A percentile compares a stretch with the other conserved stretches of the same genome.
These are phyloP conservation scores for Phrixothrix hirtus DNA, from an alignment of 2,888 invertebrate genomes.

Conservation along the genomic window DNA sequence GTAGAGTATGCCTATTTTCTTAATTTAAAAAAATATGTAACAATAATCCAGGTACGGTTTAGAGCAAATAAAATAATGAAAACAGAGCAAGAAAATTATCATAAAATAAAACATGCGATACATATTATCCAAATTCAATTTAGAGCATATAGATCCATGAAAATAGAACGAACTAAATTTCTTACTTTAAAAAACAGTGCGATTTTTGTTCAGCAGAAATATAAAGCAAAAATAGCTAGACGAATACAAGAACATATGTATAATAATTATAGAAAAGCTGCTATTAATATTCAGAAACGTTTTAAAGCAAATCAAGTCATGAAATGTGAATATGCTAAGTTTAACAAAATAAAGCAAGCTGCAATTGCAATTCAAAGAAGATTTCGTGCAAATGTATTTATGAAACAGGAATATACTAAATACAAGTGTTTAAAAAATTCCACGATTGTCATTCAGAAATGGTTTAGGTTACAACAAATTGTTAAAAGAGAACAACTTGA, in stretches of 20 bases:
- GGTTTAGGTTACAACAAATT: conserved; percentile 1
- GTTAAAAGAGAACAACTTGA: not conserved
- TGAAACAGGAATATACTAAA: not conserved
- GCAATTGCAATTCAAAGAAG: not conserved
- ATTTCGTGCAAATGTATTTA: conserved; percentile 1
- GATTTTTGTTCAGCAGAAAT: conserved; percentile 53
- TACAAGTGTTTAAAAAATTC: conserved; percentile 1
- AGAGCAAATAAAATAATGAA: conserved; percentile 25
- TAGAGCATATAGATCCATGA: conserved; percentile 52
- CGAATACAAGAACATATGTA: conserved; percentile 43
- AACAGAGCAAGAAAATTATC: conserved; percentile 41
- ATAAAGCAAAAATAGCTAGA: conserved; percentile 51
- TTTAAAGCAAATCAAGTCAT: not conserved
- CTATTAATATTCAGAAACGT: conserved; percentile 12
- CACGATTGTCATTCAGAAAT: conserved; percentile 10
- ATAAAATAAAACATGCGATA: conserved; percentile 46
- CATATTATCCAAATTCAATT: conserved; percentile 55
- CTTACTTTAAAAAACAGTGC: conserved; percentile 46
- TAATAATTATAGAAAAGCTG: conserved; percentile 7
- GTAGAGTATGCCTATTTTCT: conserved; percentile 45
- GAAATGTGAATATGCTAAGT: not conserved
- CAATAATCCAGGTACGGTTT: conserved; percentile 45
- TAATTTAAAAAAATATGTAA: conserved; percentile 32
- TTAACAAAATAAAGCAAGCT: not conserved
- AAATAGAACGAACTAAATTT: conserved; percentile 47